Evolutionary conservation across 2,888 invertebrate species (phyloP), one percentile per base, ranked within the genome.

Genomic region (Aphelenchoides bicaudatus): DNA sequence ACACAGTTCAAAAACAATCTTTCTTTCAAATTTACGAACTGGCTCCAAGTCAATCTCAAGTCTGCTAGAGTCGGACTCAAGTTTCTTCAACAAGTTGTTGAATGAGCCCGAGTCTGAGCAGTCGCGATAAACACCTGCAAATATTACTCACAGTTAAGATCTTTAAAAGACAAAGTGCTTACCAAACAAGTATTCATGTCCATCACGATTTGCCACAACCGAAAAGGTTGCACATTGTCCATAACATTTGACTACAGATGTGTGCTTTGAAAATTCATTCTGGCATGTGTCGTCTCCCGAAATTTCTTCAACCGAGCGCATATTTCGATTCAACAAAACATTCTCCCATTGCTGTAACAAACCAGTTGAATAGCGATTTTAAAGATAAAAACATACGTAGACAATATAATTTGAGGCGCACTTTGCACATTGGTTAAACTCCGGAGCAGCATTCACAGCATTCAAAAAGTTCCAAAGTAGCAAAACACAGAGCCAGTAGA

Each of bases 301-400:
- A n/a, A 43, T 43, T 8, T 21, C 21, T 8, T 43, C 8, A 10
- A n/a, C 34, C 34, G 34, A 34, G 43, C 25, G 23, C 21, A 43
- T 21, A 10, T 10, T 6, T 6, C 43, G 43, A n/a, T 6, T 43
- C 43, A 43, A n/a, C 10, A 21, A 25, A 8, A 43, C 10, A 25
- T n/a, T 6, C n/a, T 43, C 43, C 43, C 43, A 43, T 10, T 43
- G 43, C 43, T 43, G 23, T n/a, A n/a, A n/a, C n/a, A n/a, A n/a
- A n/a, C n/a, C n/a, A n/a, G n/a, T n/a, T n/a, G n/a, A n/a, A n/a
- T n/a, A n/a, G n/a, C n/a, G n/a, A n/a, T n/a, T n/a, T n/a, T n/a
- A n/a, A n/a, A n/a, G n/a, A n/a, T n/a, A n/a, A n/a, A n/a, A n/a
- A n/a, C n/a, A 21, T n/a, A 43, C 43, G 43, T 43, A 19, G n/a